A percentile compares a stretch with the other conserved stretches of the same genome.
These are phyloP conservation scores for Apus apus DNA, from an alignment of 2,113 vertebrate genomes.

Conservation along the genomic window DNA sequence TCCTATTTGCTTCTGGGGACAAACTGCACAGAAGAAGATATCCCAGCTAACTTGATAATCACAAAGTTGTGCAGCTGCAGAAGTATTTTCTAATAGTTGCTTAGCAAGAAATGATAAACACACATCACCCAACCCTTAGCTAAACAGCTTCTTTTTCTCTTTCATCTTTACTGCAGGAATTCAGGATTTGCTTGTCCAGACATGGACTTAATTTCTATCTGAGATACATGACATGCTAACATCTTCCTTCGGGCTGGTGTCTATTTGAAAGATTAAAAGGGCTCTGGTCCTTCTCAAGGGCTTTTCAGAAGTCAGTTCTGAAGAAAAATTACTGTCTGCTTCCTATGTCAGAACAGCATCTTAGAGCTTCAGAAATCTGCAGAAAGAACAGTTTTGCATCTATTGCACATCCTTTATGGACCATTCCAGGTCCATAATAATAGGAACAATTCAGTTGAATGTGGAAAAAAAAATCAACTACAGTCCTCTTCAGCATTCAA, in stretches of 20 bases:
- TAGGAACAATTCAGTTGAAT: not conserved
- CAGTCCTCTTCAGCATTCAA: not conserved
- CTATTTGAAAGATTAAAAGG: not conserved
- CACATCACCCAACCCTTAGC: not conserved
- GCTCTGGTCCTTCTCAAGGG: not conserved
- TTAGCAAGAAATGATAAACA: not conserved
- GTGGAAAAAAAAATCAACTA: not conserved
- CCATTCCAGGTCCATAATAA: not conserved
- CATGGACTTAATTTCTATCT: not conserved
- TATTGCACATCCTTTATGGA: not conserved
- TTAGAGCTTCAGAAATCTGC: not conserved
- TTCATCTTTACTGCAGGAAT: not conserved
- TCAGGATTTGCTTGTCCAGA: not conserved
- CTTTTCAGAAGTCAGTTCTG: not conserved
- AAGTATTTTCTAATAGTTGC: not conserved
- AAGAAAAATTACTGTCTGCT: not conserved
- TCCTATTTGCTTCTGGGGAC: not conserved
- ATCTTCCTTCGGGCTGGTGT: not conserved
- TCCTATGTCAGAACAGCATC: not conserved
- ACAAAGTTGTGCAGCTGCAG: not conserved
- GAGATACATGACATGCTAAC: not conserved
- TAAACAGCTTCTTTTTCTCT: not conserved
- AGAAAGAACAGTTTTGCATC: not conserved
- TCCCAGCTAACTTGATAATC: not conserved
- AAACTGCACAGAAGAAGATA: not conserved